Evolutionary conservation across 2,113 vertebrate genomes (phyloP).

Genomic region (Falcunculus frontatus): DNA sequence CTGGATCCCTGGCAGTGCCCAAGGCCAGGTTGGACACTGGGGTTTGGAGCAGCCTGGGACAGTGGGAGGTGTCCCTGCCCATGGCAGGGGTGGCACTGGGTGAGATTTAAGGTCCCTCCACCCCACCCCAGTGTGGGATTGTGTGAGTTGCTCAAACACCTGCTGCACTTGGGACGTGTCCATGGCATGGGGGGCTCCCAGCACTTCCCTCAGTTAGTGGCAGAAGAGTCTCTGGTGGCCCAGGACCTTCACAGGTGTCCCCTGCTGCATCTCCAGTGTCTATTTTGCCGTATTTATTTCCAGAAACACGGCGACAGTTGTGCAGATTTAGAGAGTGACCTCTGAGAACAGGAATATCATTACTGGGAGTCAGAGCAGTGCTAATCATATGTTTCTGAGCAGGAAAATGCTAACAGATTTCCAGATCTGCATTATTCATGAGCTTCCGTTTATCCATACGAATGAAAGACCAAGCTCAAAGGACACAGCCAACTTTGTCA

Average conservation of each 20-base stretch:
- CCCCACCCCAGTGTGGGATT: neutral
- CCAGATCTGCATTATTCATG: slow-evolving; percentile 60
- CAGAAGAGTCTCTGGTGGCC: fast-evolving
- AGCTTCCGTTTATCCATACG: slow-evolving; percentile 43
- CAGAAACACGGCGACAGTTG: neutral
- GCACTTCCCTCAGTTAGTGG: fast-evolving
- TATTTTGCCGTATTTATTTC: neutral
- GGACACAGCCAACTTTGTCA: slow-evolving; percentile 10
- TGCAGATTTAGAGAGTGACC: slow-evolving; percentile 33
- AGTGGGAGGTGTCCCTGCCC: neutral
- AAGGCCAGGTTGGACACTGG: neutral
- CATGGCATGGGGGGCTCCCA: fast-evolving
- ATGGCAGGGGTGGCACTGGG: fast-evolving
- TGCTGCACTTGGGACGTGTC: neutral
- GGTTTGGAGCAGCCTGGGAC: neutral
- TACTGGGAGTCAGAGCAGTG: slow-evolving; percentile 6
- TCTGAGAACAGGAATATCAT: slow-evolving; percentile 39
- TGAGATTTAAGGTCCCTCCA: fast-evolving
- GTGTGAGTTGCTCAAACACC: fast-evolving
- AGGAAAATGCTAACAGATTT: slow-evolving; percentile 48
- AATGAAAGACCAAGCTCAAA: slow-evolving; percentile 38
- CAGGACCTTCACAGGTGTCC: neutral
- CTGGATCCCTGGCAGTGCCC: neutral
- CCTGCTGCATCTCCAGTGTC: neutral
- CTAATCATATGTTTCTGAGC: slow-evolving; percentile 55